A percentile compares a stretch with the other conserved stretches of the same genome.
Evolutionary conservation across 1,140 invertebrate genomes (phyloP).

Genomic region (Ericerus pela): DNA sequence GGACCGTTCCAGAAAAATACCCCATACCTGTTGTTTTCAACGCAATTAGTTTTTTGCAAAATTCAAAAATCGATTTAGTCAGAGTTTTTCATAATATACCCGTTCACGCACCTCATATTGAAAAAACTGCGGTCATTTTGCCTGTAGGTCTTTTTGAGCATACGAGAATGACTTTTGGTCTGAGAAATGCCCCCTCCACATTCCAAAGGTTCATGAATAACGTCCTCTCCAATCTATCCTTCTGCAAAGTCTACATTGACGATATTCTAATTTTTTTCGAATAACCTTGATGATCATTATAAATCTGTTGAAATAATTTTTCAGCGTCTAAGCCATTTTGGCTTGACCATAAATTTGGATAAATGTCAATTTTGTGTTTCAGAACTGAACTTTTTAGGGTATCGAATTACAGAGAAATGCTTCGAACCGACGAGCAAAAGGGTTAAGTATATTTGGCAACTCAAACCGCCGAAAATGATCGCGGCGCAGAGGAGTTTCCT

Average conservation of each 20-base stretch:
- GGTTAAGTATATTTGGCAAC: not conserved
- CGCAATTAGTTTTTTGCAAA: conserved; percentile 23
- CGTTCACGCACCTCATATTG: conserved; percentile 27
- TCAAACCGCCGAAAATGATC: not conserved
- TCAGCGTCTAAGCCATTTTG: not conserved
- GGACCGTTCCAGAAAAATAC: conserved; percentile 29
- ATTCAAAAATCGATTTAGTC: conserved; percentile 29
- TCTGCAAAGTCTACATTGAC: not conserved
- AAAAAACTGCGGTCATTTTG: conserved; percentile 35
- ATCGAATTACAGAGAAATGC: not conserved
- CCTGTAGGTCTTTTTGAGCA: conserved; percentile 29
- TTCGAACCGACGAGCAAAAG: not conserved
- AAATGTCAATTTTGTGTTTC: not conserved
- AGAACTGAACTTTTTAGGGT: not conserved
- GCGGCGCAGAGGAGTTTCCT: not conserved
- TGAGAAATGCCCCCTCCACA: conserved; percentile 31
- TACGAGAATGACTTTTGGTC: conserved; percentile 31
- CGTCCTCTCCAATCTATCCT: not conserved
- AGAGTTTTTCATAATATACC: conserved; percentile 37
- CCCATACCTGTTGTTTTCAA: conserved; percentile 17
- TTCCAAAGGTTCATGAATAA: conserved; percentile 29
- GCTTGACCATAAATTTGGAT: not conserved
- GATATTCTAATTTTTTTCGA: not conserved
- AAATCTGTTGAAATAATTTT: not conserved
- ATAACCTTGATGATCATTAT: too few species aligned